Base-by-base conservation (phyloP, 2,797 vertebrate genomes). In the Anguilla anguilla region DNA sequence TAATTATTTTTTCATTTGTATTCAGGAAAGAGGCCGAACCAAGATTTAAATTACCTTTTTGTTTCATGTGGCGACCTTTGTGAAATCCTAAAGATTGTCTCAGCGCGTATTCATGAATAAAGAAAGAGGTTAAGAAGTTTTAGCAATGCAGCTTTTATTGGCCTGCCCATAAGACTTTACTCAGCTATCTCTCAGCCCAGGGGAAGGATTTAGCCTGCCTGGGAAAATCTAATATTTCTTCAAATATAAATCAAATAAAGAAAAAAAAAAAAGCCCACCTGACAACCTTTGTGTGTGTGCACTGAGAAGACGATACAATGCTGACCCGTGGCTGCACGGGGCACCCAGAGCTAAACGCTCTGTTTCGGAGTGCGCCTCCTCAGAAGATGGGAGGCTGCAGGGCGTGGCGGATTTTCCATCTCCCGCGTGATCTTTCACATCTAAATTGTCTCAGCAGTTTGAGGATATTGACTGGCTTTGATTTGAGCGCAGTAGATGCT, bases 201-300 rank as follows among this genome's bases (percentile, higher is more conserved):
- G 93, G 92, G 94, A 92, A 89, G 94, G 95, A 94, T 94, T 95
- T 93, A 94, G 89, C 79, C 91, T 89, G 91, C 86, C 93, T 88
- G 15, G 92, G 92, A 91, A 94, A 94, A 94, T 93, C 92, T 93
- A 92, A 94, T 94, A 95, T 95, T 94, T 95, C 91, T 94, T 90
- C 91, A 93, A 93, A 94, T 94, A 94, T 94, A 93, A 94, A 92
- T 94, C 91, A 90, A 94, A 94, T 92, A 93, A 94, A 93, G 92
- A 92, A 17, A 74, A 74, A 93, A 94, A 94, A 93, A 92, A 72
- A 35, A 72, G 5, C 19, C 92, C 93, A 93, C 81, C 79, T 84
- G 81, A 81, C 79, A 91, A 91, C 83, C 85, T 86, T 87, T 88
- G 88, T 89, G 88, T 77, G 59, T 28, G 22, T 51, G 39, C 84